Evolutionary conservation across 2,888 invertebrate species (phyloP), one percentile per base, ranked within the genome.

Genomic region (Scrobipalpa atriplicella): DNA sequence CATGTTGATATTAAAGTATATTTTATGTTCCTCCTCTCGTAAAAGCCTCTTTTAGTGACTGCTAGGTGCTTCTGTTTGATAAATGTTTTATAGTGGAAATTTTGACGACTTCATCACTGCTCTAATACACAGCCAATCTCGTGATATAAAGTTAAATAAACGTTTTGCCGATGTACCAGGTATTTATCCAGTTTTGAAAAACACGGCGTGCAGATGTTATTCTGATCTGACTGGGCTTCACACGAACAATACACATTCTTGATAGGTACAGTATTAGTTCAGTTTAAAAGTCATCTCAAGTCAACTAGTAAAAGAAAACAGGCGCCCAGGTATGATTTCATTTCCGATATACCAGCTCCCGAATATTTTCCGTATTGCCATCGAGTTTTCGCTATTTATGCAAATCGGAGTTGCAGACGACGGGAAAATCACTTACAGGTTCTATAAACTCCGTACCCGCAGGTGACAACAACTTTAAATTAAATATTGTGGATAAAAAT

Each of bases 341-440:
- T 58, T 38, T 38, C 16, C 38, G 9, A 58, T 58, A 58, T 36
- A 38, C 58, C 36, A n/a, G 16, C 58, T 38, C 10, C 64, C 51
- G 41, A 56, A 64, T 64, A 64, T 64, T 68, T 69, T 69, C 68
- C 68, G 66, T 67, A 65, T 68, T 66, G 69, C 73, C 65, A 66
- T 72, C 68, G 72, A 67, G 69, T 70, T 74, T 71, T 71, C 71
- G 72, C 68, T 71, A 69, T 72, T 74, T 74, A 74, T 75, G 74
- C 75, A 73, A 75, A 75, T 73, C 71, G 72, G 52, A 66, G 19
- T 29, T 65, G 51, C 64, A 66, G 67, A 68, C 68, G 66, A 41
- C 66, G 73, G 68, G 73, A 73, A 73, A 72, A 75, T 75, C 75
- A 75, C 72, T 73, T 72, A 72, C 71, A 66, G 70, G 68, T 70